Conservation (phyloP, 2,888 invertebrate species). For the Philopedon plagiatum region DNA sequence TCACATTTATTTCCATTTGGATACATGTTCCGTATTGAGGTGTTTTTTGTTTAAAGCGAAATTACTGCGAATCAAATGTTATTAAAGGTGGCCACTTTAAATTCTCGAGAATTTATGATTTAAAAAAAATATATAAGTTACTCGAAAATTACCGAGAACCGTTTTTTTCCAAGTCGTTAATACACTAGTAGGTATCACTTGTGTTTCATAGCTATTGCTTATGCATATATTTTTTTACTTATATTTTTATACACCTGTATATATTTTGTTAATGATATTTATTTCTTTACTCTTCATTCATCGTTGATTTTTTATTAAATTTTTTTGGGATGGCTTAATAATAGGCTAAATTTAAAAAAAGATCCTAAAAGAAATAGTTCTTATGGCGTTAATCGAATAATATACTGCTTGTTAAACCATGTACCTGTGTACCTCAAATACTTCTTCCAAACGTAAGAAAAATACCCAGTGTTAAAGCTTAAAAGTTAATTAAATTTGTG, state of each 20-base stretch:
- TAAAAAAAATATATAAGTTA: no score
- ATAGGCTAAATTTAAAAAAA: no score
- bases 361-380: conserved; percentile 11
- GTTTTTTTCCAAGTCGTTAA: no score
- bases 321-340: neutral
- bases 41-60: no score
- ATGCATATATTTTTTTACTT: neutral
- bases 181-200: neutral
- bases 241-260: neutral
- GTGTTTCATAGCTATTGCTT: neutral
- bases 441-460: conserved; percentile 12
- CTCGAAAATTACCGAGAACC: no score
- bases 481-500: neutral
- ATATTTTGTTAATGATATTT: neutral
- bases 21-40: no score
- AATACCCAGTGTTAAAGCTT: neutral
- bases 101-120: no score
- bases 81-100: no score
- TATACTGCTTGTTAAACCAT: conserved; percentile 22
- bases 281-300: neutral
- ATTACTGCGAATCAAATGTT: no score
- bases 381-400: conserved; percentile 26
- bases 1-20: no score
- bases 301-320: neutral
- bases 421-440: conserved; percentile 41